Evolutionary conservation across 1,140 invertebrate genomes (phyloP).

Genomic region (Neodiprion pinetum): DNA sequence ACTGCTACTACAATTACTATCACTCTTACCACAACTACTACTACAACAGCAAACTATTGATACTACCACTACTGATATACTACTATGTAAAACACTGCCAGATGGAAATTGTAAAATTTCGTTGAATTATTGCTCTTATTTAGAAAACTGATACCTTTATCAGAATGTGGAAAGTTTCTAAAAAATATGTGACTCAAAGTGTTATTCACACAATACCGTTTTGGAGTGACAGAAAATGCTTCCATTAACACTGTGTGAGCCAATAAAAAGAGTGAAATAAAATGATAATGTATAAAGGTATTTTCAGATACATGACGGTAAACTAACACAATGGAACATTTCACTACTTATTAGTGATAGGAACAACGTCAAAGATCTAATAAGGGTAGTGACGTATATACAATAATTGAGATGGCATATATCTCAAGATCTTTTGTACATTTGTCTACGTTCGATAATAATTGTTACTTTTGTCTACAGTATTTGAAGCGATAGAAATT

Average conservation of each 20-base stretch:
- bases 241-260: conserved; percentile 43
- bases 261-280: conserved; percentile 33
- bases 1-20: too few relatives aligned
- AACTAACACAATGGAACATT: not conserved
- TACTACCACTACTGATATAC: conserved; percentile 33
- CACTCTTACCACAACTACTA: not conserved
- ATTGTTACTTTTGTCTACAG: conserved; percentile 3
- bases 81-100: conserved; percentile 46
- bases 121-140: conserved; percentile 4
- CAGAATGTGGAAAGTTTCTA: not conserved
- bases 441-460: not conserved
- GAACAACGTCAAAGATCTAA: not conserved
- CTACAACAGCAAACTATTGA: conserved; percentile 35
- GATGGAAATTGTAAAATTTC: conserved; percentile 31
- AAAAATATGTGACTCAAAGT: not conserved
- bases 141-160: not conserved
- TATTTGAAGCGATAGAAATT: not conserved
- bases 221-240: conserved; percentile 41
- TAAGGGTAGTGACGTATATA: not conserved
- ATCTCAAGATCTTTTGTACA: not conserved
- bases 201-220: conserved; percentile 6
- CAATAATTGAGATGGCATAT: not conserved
- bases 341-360: not conserved
- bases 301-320: not conserved
- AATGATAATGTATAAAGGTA: conserved; percentile 36